These are phyloP conservation scores for Oncorhynchus nerka DNA, from an alignment of 2,113 vertebrate species.

Conservation along the genomic window DNA sequence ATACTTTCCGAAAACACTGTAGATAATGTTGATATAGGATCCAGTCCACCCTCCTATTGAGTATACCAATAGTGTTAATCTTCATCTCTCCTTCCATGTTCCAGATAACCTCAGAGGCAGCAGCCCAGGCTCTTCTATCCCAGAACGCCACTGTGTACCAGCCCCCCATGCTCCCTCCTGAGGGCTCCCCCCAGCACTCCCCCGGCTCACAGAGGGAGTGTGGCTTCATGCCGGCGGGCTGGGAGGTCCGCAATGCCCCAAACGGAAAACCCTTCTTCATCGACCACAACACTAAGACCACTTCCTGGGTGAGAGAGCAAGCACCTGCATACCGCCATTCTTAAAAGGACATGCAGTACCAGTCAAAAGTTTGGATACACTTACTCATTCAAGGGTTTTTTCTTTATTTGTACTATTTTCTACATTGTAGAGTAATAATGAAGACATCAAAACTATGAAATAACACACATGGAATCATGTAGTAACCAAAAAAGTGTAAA, in stretches of 20 bases:
- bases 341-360: no score
- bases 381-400: no score
- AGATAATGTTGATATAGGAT: no score
- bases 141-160: constrained; percentile 39
- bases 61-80: background rate
- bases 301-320: constrained; percentile 84
- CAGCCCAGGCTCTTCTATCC: constrained; percentile 26
- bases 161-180: constrained; percentile 48
- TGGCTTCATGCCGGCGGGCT: constrained; percentile 83
- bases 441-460: no score
- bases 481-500: no score
- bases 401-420: background rate
- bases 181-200: constrained; percentile 65
- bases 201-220: constrained; percentile 66
- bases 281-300: constrained; percentile 92
- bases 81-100: constrained; percentile 16
- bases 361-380: no score
- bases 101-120: constrained; percentile 71
- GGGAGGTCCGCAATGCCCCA: constrained; percentile 90
- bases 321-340: no score
- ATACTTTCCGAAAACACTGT: no score
- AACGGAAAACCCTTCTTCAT: constrained; percentile 93
- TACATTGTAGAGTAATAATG: no score
- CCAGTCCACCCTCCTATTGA: no score
- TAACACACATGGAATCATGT: no score